Percentiles rank a stretch among this genome's conserved stretches.
Conservation (phyloP, 2,113 vertebrate species). For the Lampris incognitus region DNA sequence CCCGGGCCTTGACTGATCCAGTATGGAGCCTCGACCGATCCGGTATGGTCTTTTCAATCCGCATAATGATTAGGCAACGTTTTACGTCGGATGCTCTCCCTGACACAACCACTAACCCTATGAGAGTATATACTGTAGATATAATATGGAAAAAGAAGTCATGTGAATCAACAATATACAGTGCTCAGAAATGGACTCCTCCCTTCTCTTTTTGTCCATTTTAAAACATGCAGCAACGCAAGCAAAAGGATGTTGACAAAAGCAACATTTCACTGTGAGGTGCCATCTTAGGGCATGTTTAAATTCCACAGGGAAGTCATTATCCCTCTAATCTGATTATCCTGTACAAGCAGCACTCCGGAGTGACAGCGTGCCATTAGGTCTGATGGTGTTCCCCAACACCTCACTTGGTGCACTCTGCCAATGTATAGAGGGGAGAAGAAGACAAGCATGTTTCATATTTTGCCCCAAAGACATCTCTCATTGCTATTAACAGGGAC, state of each 20-base stretch:
- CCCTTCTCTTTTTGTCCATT: conserved; percentile 17
- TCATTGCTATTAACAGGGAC: too few species aligned
- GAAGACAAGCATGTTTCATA: conserved; percentile 4
- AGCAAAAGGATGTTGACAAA: conserved; percentile 29
- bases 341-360: conserved; percentile 58
- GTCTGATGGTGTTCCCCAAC: conserved; percentile 33
- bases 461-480: not conserved
- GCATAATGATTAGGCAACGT: too few species aligned
- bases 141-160: too few species aligned
- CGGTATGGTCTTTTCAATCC: too few species aligned
- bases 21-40: too few species aligned
- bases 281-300: conserved; percentile 36
- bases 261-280: conserved; percentile 39
- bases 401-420: conserved; percentile 21
- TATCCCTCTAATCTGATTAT: conserved; percentile 64
- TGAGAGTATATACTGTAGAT: too few species aligned
- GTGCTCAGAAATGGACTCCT: not conserved
- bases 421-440: not conserved
- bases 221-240: conserved; percentile 26
- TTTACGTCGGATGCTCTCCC: too few species aligned
- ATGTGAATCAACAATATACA: too few species aligned
- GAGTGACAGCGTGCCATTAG: conserved; percentile 38
- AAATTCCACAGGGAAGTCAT: conserved; percentile 72
- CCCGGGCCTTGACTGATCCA: too few species aligned
- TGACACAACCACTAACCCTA: too few species aligned